Evolutionary conservation across 2,888 invertebrate species (phyloP), one percentile per base, ranked within the genome.

Genomic region (Embidobia sp.): DNA sequence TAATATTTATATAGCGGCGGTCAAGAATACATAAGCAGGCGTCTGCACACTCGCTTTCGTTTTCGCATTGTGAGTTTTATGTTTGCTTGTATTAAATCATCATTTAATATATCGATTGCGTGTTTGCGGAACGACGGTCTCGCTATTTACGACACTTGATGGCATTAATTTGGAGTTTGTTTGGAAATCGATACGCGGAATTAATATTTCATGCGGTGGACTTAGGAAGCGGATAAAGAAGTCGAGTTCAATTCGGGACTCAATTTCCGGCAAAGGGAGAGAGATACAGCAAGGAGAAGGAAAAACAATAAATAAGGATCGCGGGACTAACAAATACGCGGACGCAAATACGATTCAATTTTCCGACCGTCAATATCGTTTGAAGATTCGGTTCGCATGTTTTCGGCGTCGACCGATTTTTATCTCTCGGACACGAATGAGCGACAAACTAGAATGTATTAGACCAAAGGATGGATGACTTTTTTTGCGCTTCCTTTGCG

Each of bases 171-270:
- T 13, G 51, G 44, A 11, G 49, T 26, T 59, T 59, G 40, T 40
- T 44, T 26, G 16, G n/a, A 42, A 64, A 51, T 51, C 51, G 27
- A 64, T 51, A 16, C n/a, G n/a, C 18, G 2, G 19, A 42, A 51
- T 61, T 37, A 64, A 64, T 64, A 44, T 64, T 51, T 64, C 8
- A 53, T n/a, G n/a, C n/a, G n/a, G n/a, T n/a, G n/a, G n/a, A n/a
- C n/a, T n/a, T n/a, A n/a, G n/a, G n/a, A n/a, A n/a, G n/a, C n/a
- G n/a, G n/a, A n/a, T n/a, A n/a, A n/a, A n/a, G n/a, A n/a, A n/a
- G n/a, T n/a, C n/a, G n/a, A n/a, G n/a, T n/a, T n/a, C n/a, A n/a
- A n/a, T n/a, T n/a, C n/a, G n/a, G n/a, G n/a, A n/a, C n/a, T n/a
- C n/a, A n/a, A n/a, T n/a, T n/a, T n/a, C n/a, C n/a, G n/a, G n/a